Evolutionary conservation across 2,888 invertebrate species (phyloP).

Genomic region (Campoplex nolae): DNA sequence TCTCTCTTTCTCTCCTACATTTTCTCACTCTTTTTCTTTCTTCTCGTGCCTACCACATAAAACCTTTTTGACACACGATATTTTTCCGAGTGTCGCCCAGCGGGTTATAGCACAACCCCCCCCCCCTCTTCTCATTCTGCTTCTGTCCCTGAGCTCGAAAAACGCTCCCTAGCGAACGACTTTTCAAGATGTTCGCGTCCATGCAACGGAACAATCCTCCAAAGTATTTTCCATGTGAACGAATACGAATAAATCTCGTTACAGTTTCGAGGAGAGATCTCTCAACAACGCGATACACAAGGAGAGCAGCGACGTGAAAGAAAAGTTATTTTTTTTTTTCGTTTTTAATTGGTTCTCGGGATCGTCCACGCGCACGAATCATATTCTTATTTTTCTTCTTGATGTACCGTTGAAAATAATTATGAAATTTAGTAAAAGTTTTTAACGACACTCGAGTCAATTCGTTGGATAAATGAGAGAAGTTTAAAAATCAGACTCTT

Average conservation of each 20-base stretch:
- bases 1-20: background rate
- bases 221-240: constrained; percentile 68
- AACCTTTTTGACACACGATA: constrained; percentile 72
- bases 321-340: constrained; percentile 31
- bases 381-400: background rate
- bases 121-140: background rate
- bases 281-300: constrained; percentile 6
- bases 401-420: background rate
- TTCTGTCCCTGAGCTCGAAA: constrained; percentile 48
- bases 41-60: constrained; percentile 37
- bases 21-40: constrained; percentile 2
- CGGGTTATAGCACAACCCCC: constrained; percentile 41
- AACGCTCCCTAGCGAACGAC: constrained; percentile 57
- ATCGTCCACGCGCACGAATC: background rate
- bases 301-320: constrained; percentile 3
- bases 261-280: constrained; percentile 58
- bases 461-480: background rate
- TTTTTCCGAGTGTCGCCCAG: constrained; percentile 68
- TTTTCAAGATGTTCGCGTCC: constrained; percentile 40
- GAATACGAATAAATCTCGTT: constrained; percentile 69
- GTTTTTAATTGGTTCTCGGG: constrained; percentile 12
- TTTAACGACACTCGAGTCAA: background rate
- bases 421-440: background rate
- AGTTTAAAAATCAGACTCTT: background rate
- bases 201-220: constrained; percentile 34